Conservation (phyloP, 2,888 invertebrate species). For the Mechanitis messenoides region DNA sequence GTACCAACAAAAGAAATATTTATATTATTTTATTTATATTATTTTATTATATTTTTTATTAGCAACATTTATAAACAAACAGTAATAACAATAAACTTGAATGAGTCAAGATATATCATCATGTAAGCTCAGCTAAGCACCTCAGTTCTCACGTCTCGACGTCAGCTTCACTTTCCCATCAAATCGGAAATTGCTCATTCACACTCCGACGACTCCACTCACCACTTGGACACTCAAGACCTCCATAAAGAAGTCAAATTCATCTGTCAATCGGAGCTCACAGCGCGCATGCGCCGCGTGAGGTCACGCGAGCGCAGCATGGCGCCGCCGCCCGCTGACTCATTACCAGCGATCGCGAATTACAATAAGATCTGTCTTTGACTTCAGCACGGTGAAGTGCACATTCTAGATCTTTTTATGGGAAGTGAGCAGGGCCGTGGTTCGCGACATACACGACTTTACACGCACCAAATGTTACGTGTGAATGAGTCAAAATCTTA, state of each 20-base stretch:
- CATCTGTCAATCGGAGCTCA: conserved; percentile 55
- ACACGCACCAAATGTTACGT: conserved; percentile 37
- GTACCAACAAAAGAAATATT: no score
- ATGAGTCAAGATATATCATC: conserved; percentile 14
- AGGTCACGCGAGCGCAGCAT: conserved; percentile 38
- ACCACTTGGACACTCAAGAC: conserved; percentile 52
- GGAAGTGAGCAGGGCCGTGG: conserved; percentile 54
- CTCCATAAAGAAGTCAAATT: conserved; percentile 48
- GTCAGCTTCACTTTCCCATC: conserved; percentile 53
- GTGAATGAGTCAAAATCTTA: conserved; percentile 13
- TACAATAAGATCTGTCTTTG: conserved; percentile 50
- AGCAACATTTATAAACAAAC: no score
- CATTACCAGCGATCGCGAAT: conserved; percentile 41
- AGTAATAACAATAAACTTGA: conserved; percentile 7
- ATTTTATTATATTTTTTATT: no score
- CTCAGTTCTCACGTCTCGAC: conserved; percentile 43
- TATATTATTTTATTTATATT: no score
- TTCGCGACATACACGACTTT: conserved; percentile 48
- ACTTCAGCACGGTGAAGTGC: conserved; percentile 61
- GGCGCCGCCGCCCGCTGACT: conserved; percentile 31
- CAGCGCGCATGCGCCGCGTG: conserved; percentile 55
- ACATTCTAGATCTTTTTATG: conserved; percentile 69
- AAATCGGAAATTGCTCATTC: conserved; percentile 65
- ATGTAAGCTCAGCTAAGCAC: conserved; percentile 5
- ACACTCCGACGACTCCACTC: conserved; percentile 52